A percentile compares a stretch with the other conserved stretches of the same genome.
Conservation (phyloP, 1,140 invertebrate genomes). For the Trachelipus rathkii region DNA sequence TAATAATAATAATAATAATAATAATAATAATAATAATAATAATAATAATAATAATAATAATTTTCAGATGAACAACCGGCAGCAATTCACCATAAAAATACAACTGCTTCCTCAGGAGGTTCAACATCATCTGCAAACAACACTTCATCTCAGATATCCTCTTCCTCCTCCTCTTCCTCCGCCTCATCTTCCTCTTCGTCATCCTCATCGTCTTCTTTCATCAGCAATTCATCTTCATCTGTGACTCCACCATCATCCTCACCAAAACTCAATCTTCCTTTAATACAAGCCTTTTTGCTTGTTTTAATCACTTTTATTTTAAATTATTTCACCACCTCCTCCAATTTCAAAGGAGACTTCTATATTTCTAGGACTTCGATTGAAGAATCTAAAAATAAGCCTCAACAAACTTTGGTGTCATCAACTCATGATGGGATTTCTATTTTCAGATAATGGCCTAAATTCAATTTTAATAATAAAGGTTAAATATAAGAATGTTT, state of each 20-base stretch:
- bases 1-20: conserved; percentile 16
- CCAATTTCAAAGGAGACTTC: not conserved
- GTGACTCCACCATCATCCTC: not conserved
- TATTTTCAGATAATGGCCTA: not conserved
- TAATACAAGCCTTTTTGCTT: not conserved
- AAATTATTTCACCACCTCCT: not conserved
- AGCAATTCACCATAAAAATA: conserved; percentile 43
- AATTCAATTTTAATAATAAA: not conserved
- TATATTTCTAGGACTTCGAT: not conserved
- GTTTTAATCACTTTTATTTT: not conserved
- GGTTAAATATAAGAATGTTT: not conserved
- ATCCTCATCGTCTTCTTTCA: not conserved
- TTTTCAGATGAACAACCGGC: conserved; percentile 37
- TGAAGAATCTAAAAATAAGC: not conserved
- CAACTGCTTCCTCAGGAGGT: conserved; percentile 27
- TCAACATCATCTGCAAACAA: no score
- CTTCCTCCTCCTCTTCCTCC: not conserved
- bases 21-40: conserved; percentile 4
- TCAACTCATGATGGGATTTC: not conserved
- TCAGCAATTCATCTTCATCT: not conserved
- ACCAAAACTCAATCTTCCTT: not conserved
- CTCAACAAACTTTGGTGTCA: not conserved
- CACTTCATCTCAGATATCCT: not conserved
- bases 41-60: conserved; percentile 18
- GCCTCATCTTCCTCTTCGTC: not conserved